Evolutionary conservation across 2,888 invertebrate species (phyloP).

Genomic region (Ephialtes manifestator): DNA sequence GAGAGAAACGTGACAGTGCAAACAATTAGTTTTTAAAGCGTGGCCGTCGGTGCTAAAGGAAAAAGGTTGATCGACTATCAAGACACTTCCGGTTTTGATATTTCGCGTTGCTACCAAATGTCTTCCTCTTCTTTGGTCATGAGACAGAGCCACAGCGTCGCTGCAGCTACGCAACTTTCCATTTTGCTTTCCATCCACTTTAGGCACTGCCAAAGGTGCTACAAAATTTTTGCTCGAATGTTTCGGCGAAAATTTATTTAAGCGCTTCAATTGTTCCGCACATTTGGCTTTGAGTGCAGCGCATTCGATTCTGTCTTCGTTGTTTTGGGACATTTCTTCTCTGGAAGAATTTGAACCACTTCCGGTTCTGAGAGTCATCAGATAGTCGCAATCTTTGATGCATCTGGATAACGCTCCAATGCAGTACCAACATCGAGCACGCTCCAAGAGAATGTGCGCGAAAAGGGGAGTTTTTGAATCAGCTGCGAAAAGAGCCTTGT

Average conservation of each 20-base stretch:
- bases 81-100: constrained; percentile 83
- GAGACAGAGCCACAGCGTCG: constrained; percentile 77
- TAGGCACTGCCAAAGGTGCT: constrained; percentile 56
- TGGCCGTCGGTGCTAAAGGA: constrained; percentile 80
- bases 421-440: constrained; percentile 75
- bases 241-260: constrained; percentile 32
- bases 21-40: constrained; percentile 80
- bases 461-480: constrained; percentile 71
- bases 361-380: constrained; percentile 69
- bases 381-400: constrained; percentile 77
- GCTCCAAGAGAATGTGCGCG: constrained; percentile 75
- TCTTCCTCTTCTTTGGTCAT: constrained; percentile 82
- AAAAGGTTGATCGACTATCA: constrained; percentile 82
- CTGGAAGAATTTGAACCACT: constrained; percentile 61
- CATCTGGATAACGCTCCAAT: constrained; percentile 74
- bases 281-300: constrained; percentile 75
- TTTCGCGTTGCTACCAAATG: constrained; percentile 84
- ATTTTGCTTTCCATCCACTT: constrained; percentile 76
- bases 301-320: constrained; percentile 74
- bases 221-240: constrained; percentile 14
- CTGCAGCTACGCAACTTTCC: constrained; percentile 77
- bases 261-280: constrained; percentile 69
- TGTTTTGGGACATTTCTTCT: constrained; percentile 48
- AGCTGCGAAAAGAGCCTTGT: constrained; percentile 79
- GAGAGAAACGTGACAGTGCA: constrained; percentile 81